Conservation (phyloP, 2,113 vertebrate genomes). For the Callaeas wilsoni region DNA sequence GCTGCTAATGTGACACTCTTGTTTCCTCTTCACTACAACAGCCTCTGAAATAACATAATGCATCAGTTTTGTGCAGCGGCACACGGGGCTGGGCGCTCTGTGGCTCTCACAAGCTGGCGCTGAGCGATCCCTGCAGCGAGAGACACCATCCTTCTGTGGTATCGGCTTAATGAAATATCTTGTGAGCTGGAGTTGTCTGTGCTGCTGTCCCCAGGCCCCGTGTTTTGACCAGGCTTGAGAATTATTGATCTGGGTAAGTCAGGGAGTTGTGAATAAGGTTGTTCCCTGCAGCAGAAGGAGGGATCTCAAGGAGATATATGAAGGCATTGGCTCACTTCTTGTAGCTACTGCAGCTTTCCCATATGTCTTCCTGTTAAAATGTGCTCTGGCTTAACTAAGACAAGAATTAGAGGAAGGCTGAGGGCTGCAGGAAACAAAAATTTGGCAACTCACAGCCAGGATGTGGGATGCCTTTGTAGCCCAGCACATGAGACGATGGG, state of each 20-base stretch:
- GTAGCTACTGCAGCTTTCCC: background rate
- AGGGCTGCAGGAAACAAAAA: background rate
- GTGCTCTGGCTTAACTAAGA: background rate
- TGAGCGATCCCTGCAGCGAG: background rate
- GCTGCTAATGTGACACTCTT: background rate
- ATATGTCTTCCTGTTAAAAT: background rate
- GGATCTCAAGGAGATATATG: background rate
- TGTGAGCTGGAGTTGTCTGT: background rate
- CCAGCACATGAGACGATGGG: background rate
- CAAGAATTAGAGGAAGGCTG: background rate
- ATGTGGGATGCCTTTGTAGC: background rate
- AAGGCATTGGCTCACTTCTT: background rate
- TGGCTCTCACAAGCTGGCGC: background rate
- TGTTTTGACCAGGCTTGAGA: background rate
- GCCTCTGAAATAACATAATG: background rate
- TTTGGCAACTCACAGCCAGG: background rate
- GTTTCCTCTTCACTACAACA: background rate
- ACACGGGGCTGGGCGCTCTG: background rate
- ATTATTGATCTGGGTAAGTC: background rate
- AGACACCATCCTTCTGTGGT: background rate
- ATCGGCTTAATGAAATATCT: background rate
- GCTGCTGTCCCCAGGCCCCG: background rate
- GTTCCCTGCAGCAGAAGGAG: background rate
- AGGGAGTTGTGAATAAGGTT: background rate
- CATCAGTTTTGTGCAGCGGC: background rate